These are phyloP conservation scores for Tamandua tetradactyla DNA, from an alignment of 2,797 vertebrate genomes.

Conservation along the genomic window DNA sequence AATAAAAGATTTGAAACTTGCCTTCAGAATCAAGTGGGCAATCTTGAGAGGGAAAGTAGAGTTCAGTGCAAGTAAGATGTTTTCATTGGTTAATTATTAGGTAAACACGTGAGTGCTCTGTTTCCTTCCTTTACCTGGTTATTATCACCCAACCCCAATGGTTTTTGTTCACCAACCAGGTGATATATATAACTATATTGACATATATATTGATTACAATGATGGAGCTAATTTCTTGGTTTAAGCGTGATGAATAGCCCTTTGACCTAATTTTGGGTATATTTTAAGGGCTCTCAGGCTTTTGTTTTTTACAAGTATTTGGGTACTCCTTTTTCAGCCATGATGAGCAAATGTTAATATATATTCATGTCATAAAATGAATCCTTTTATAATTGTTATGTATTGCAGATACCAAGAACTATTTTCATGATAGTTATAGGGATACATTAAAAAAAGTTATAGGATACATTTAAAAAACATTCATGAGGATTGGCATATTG, in stretches of 20 bases:
- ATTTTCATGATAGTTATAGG: constrained; percentile 33
- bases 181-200: not conserved
- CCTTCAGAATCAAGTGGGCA: not conserved
- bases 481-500: constrained; percentile 55
- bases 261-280: constrained; percentile 26
- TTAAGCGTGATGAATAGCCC: constrained; percentile 33
- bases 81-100: constrained; percentile 40
- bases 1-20: not conserved
- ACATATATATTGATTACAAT: not conserved
- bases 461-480: constrained; percentile 62
- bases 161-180: not conserved
- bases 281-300: constrained; percentile 44
- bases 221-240: constrained; percentile 2
- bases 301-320: constrained; percentile 37
- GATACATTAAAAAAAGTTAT: constrained; percentile 61
- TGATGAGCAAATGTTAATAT: constrained; percentile 51
- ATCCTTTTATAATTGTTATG: constrained; percentile 43
- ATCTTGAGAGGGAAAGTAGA: not conserved
- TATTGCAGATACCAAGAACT: constrained; percentile 39
- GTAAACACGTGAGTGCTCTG: not conserved
- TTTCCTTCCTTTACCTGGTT: not conserved
- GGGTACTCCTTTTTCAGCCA: not conserved
- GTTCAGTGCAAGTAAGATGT: not conserved
- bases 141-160: not conserved
- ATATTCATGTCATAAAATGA: constrained; percentile 47